Percentiles rank a stretch among this genome's conserved stretches.
These are phyloP conservation scores for Falco rusticolus DNA, from an alignment of 2,797 vertebrate species.

Conservation along the genomic window DNA sequence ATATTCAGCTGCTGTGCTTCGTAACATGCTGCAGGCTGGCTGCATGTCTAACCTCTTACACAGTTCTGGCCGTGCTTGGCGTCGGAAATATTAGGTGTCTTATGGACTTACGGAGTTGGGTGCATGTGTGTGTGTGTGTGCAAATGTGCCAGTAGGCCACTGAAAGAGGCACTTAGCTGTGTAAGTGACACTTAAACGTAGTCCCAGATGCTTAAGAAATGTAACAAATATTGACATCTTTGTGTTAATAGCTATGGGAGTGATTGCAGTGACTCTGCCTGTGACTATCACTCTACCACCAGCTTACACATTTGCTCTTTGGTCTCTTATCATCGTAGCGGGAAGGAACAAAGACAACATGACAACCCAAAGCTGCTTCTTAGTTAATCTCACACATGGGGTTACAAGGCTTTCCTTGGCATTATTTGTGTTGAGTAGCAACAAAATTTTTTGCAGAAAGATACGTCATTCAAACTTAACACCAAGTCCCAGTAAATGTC, in stretches of 20 bases:
- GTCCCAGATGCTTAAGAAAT: not conserved
- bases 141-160: too few species aligned
- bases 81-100: not conserved
- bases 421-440: not conserved
- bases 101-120: not conserved
- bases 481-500: not conserved
- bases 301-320: not conserved
- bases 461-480: not conserved
- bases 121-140: not conserved
- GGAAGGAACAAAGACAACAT: not conserved
- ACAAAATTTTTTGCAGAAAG: not conserved
- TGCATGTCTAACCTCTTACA: not conserved
- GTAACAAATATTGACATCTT: not conserved
- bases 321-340: fast-evolving
- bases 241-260: not conserved
- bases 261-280: not conserved
- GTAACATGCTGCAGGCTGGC: not conserved
- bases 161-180: not conserved
- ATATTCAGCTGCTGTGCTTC: not conserved
- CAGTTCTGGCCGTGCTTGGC: not conserved
- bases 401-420: not conserved
- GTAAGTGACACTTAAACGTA: not conserved
- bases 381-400: not conserved
- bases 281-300: not conserved
- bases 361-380: not conserved